phyloP scores from a whole-genome alignment of 92 coral and sea anemone genomes.

The Epizoanthus rinbou region DNA sequence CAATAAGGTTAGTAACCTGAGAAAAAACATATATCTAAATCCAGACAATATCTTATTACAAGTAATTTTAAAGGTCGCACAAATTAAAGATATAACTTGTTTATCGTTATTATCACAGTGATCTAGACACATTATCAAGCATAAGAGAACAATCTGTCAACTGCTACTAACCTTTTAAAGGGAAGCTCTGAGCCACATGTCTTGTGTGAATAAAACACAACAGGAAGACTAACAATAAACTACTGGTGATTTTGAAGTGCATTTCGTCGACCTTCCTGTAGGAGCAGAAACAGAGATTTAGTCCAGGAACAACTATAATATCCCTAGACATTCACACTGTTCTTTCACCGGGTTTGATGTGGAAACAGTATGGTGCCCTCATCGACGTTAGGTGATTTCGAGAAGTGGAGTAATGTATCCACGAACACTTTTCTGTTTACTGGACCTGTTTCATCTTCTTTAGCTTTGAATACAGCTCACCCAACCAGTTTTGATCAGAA shows the following conservation, averaged over 20 bases:
- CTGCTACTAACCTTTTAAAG: conserved; percentile 27
- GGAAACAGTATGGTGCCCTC: background rate
- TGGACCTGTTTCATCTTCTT: too few species aligned
- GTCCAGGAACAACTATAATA: background rate
- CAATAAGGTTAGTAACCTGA: background rate
- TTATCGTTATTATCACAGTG: too few species aligned
- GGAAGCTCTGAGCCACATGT: conserved; percentile 27
- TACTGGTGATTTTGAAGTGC: conserved; percentile 37
- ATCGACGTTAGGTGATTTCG: background rate
- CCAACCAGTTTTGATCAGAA: too few species aligned
- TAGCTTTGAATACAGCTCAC: too few species aligned
- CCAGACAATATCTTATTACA: too few species aligned
- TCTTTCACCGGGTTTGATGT: background rate
- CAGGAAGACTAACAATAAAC: conserved; percentile 36
- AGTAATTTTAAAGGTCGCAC: too few species aligned
- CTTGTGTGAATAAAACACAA: conserved; percentile 45
- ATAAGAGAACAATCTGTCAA: background rate
- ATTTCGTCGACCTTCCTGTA: conserved; percentile 44
- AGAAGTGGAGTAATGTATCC: too few species aligned
- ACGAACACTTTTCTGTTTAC: too few species aligned
- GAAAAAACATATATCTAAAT: background rate
- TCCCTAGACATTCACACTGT: background rate
- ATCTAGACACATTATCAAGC: too few species aligned
- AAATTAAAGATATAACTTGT: too few species aligned
- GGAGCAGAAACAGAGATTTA: background rate